Conservation (phyloP, 2,888 invertebrate species). For the Gerris lacustris region DNA sequence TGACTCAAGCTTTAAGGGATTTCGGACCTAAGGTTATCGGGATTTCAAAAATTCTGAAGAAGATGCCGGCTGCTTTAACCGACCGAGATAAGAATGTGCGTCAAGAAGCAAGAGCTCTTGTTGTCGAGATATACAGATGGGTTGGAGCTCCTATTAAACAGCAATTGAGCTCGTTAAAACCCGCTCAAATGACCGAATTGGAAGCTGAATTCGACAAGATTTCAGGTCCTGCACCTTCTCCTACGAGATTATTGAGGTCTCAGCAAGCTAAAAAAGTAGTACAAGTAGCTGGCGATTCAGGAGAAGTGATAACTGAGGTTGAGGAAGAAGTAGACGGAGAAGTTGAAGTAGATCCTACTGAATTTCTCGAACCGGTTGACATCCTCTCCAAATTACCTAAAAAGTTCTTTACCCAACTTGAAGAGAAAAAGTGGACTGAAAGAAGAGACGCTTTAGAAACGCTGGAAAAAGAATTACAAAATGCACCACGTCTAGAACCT, state of each 20-base stretch:
- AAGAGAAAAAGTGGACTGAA: conserved; percentile 94
- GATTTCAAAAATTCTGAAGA: conserved; percentile 79
- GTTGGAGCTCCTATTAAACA: conserved; percentile 77
- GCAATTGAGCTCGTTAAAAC: conserved; percentile 63
- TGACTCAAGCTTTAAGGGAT: conserved; percentile 58
- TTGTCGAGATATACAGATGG: conserved; percentile 91
- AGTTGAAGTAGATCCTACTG: conserved; percentile 67
- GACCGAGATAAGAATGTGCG: conserved; percentile 85
- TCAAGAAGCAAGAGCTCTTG: conserved; percentile 80
- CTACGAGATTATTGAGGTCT: conserved; percentile 63
- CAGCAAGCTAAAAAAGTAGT: conserved; percentile 60
- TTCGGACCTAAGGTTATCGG: conserved; percentile 86
- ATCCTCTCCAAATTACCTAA: conserved; percentile 84
- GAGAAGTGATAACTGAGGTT: conserved; percentile 37
- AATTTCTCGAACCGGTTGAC: conserved; percentile 82
- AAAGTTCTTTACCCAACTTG: conserved; percentile 87
- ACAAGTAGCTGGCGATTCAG: conserved; percentile 38
- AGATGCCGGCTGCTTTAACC: conserved; percentile 67
- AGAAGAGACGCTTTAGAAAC: conserved; percentile 82
- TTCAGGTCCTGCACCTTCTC: conserved; percentile 50
- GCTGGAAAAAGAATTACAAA: conserved; percentile 60
- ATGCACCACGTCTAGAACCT: conserved; percentile 69
- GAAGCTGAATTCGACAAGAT: conserved; percentile 75
- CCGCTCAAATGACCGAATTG: conserved; percentile 78
- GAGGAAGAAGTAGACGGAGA: conserved; percentile 43